Base-by-base conservation (phyloP, 2,888 invertebrate genomes). In the Eupithecia abbreviata region DNA sequence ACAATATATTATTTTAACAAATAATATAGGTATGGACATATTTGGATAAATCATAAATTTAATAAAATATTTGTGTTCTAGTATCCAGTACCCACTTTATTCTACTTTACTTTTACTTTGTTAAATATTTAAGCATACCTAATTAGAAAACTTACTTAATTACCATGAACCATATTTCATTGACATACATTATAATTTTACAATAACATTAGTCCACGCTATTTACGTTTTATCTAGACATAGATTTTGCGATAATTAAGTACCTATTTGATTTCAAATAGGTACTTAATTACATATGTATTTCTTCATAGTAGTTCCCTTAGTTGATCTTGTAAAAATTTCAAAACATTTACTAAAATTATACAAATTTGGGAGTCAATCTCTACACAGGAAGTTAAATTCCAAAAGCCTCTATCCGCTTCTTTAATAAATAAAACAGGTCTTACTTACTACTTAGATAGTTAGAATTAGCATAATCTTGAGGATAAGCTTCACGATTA, bases 201-300 rank as follows among this genome's bases (percentile, higher is more conserved):
- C 43, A 18, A 18, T 58, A 58, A 58, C 7, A n/a, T 58, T 18
- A 18, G 55, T 69, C 47, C n/a, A 45, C 13, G 10, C 15, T 47
- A 47, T 45, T 12, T 30, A 58, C 4, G 12, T 45, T 69, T 43
- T 45, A 67, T 18, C 42, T 45, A 49, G 15, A 66, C 41, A 41
- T 65, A 49, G n/a, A 5, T 72, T 62, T 72, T 72, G 62, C 30
- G 72, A 47, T n/a, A n/a, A n/a, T n/a, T n/a, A n/a, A n/a, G n/a
- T n/a, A n/a, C n/a, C n/a, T n/a, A n/a, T 47, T 45, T 65, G 5
- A 45, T 72, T 72, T 62, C 47, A 62, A 65, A 43, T 72, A 72
- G 2, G 43, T 65, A 72, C 43, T 30, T 45, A 72, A 72, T 62
- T 62, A 72, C 43, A 72, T 45, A 30, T 30, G 30, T 30, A 62